Percentiles rank a stretch among this genome's conserved stretches.
Evolutionary conservation across 2,113 vertebrate species (phyloP).

Genomic region (Aptenodytes patagonicus): DNA sequence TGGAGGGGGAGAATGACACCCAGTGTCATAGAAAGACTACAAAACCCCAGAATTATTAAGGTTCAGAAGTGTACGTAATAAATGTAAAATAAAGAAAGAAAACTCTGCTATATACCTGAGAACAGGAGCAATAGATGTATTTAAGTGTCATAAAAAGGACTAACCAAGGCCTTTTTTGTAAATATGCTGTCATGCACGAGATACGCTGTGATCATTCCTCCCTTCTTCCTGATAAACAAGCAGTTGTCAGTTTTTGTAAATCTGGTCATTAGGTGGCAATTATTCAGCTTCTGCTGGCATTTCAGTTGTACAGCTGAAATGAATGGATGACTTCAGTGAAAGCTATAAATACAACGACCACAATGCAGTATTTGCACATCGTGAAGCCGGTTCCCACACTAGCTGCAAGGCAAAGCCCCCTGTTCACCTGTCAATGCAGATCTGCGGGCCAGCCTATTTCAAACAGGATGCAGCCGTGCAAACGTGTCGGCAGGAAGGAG

Average conservation of each 20-base stretch:
- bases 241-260: not conserved
- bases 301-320: not conserved
- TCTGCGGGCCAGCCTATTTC: not conserved
- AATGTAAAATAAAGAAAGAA: not conserved
- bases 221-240: not conserved
- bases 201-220: not conserved
- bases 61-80: not conserved
- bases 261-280: constrained; percentile 12
- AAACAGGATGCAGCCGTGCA: constrained; percentile 36
- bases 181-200: not conserved
- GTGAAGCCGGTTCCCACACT: not conserved
- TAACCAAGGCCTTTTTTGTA: not conserved
- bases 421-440: constrained; percentile 5
- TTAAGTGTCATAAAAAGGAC: not conserved
- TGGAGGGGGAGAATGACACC: not conserved
- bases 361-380: not conserved
- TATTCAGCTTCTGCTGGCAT: not conserved
- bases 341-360: not conserved
- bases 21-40: not conserved
- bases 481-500: not conserved
- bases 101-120: not conserved
- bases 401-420: not conserved
- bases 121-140: not conserved
- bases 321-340: not conserved
- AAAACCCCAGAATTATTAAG: not conserved